Conservation (phyloP, 2,113 vertebrate genomes). For the Nothobranchius furzeri region DNA sequence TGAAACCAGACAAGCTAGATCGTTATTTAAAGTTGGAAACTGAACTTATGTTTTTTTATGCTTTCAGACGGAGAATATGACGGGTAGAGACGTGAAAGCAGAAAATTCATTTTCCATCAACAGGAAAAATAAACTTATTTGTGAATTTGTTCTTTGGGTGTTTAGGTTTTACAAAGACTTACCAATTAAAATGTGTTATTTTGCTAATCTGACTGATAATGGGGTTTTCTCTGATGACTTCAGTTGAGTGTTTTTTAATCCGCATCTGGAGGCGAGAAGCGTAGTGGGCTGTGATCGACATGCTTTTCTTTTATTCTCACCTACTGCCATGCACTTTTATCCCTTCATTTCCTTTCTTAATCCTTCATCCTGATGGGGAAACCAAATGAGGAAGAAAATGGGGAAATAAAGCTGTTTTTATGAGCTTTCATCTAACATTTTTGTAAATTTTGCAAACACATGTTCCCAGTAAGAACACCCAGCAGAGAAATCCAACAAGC, state of each 20-base stretch:
- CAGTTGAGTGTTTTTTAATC: conserved; percentile 53
- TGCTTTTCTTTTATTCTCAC: conserved; percentile 17
- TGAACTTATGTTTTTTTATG: conserved; percentile 11
- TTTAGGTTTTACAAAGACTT: neutral
- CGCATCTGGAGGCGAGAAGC: conserved; percentile 35
- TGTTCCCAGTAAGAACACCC: conserved; percentile 27
- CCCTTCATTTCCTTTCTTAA: neutral
- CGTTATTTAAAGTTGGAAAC: neutral
- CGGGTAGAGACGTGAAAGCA: too few relatives aligned
- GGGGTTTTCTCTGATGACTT: conserved; percentile 23
- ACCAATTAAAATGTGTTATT: neutral
- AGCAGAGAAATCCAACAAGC: neutral
- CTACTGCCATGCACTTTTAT: conserved; percentile 16
- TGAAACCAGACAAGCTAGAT: conserved; percentile 25
- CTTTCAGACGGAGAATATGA: neutral
- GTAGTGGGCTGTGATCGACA: conserved; percentile 35
- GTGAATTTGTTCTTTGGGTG: neutral
- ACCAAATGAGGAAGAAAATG: conserved; percentile 5
- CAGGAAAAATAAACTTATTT: too few relatives aligned
- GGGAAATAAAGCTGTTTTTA: conserved; percentile 14
- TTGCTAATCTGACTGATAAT: neutral
- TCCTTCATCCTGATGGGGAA: conserved; percentile 6
- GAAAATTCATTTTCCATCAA: too few relatives aligned
- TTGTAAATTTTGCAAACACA: conserved; percentile 19
- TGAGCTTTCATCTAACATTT: conserved; percentile 16